phyloP scores from a whole-genome alignment of 2,113 vertebrate genomes.

The Alligator sinensis region DNA sequence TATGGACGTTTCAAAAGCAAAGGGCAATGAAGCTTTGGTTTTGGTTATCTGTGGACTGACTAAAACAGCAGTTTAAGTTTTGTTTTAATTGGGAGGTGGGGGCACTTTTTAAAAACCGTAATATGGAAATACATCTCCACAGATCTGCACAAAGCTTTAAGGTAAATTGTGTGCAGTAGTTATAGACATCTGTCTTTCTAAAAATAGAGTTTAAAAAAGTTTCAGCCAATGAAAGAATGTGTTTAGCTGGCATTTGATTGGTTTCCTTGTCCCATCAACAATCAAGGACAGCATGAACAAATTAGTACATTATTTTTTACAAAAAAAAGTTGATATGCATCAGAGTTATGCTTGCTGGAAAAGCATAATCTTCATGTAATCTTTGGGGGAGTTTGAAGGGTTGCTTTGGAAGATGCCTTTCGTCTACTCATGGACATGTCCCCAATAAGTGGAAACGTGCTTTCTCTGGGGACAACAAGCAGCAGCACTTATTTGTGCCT shows the following conservation, averaged over 20 bases:
- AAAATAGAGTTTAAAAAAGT: not conserved
- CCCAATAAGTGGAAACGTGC: no score
- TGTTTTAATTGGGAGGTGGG: not conserved
- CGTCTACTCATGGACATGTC: no score
- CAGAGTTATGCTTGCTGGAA: not conserved
- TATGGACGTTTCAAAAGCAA: not conserved
- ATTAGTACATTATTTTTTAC: conserved; percentile 32
- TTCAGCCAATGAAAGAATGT: not conserved
- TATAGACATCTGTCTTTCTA: not conserved
- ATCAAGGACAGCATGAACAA: not conserved
- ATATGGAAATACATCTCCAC: not conserved
- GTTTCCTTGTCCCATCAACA: not conserved
- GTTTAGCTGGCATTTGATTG: not conserved
- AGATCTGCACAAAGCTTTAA: not conserved
- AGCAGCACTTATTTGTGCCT: no score
- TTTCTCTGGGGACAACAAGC: no score
- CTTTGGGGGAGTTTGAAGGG: not conserved
- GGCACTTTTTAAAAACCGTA: not conserved
- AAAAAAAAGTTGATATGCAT: not conserved
- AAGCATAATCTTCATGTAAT: not conserved
- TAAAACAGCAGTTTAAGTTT: not conserved
- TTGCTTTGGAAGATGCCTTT: no score
- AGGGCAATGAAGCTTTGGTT: not conserved
- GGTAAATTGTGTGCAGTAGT: not conserved
- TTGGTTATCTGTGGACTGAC: not conserved